phyloP scores from a whole-genome alignment of 2,797 vertebrate species.

The Pantherophis vulpinus region DNA sequence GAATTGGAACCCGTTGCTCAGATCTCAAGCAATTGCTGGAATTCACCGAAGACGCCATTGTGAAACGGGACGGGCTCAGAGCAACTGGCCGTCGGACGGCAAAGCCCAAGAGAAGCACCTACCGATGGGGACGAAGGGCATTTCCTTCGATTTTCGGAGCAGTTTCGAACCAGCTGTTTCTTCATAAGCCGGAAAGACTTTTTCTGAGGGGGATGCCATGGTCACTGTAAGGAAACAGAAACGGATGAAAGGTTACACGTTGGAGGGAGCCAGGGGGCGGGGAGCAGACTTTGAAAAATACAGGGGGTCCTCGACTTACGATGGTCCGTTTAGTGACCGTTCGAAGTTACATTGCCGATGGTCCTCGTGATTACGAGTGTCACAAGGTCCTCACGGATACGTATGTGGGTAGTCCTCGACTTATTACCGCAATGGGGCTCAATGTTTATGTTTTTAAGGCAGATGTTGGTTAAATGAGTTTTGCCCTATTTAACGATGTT shows the following conservation, averaged over 20 bases:
- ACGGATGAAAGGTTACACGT: background rate
- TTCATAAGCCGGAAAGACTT: background rate
- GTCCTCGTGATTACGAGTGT: background rate
- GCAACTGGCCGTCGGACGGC: rapidly evolving
- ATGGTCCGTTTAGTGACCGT: rapidly evolving
- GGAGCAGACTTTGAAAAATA: background rate
- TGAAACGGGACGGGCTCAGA: background rate
- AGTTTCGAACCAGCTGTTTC: background rate
- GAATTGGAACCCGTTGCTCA: too few species aligned
- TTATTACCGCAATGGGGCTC: background rate
- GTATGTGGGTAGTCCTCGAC: background rate
- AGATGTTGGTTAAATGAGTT: too few species aligned
- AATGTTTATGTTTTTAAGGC: too few species aligned
- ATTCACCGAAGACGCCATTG: too few species aligned
- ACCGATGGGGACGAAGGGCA: background rate
- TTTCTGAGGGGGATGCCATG: background rate
- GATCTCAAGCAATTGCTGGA: background rate
- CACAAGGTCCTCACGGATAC: background rate
- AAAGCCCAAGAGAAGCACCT: background rate
- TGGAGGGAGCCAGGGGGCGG: background rate
- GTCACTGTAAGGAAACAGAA: background rate
- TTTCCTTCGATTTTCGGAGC: background rate
- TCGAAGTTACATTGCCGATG: rapidly evolving
- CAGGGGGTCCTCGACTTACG: background rate
- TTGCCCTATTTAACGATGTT: too few species aligned